phyloP scores from a whole-genome alignment of 1,140 invertebrate genomes.

The Drosophila asahinai region DNA sequence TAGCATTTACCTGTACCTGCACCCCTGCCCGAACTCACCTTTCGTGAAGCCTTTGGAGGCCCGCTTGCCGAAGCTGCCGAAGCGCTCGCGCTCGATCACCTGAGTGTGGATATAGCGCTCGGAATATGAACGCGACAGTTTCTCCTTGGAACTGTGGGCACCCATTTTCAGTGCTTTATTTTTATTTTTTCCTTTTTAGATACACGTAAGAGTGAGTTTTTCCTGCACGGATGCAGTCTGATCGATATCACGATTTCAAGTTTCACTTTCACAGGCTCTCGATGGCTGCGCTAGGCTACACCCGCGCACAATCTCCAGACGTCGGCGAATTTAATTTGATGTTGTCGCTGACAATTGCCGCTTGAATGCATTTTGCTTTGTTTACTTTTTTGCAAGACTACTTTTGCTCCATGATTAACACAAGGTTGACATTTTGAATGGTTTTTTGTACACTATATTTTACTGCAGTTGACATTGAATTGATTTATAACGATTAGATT shows the following conservation, averaged over 20 bases:
- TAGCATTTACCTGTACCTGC: slow-evolving; percentile 26
- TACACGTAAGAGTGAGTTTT: slow-evolving; percentile 25
- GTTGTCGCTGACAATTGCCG: slow-evolving; percentile 70
- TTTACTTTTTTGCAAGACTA: slow-evolving; percentile 24
- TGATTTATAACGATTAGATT: slow-evolving; percentile 51
- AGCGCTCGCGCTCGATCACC: slow-evolving; percentile 86
- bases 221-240: slow-evolving; percentile 28
- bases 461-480: slow-evolving; percentile 56
- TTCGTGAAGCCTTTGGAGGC: slow-evolving; percentile 74
- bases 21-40: slow-evolving; percentile 52
- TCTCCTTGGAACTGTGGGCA: slow-evolving; percentile 89
- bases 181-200: slow-evolving; percentile 20
- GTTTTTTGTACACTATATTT: slow-evolving; percentile 7
- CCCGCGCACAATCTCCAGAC: slow-evolving; percentile 68
- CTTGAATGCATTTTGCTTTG: slow-evolving; percentile 64
- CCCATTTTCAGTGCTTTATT: slow-evolving; percentile 86
- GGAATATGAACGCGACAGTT: slow-evolving; percentile 87
- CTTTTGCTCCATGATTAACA: slow-evolving; percentile 41
- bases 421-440: slow-evolving; percentile 63
- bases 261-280: slow-evolving; percentile 70
- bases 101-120: slow-evolving; percentile 85
- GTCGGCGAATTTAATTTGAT: slow-evolving; percentile 69
- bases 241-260: slow-evolving; percentile 55
- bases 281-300: slow-evolving; percentile 26
- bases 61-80: slow-evolving; percentile 87